Evolutionary conservation across 2,797 vertebrate genomes (phyloP).

Genomic region (Pangasius sanitwongsei): DNA sequence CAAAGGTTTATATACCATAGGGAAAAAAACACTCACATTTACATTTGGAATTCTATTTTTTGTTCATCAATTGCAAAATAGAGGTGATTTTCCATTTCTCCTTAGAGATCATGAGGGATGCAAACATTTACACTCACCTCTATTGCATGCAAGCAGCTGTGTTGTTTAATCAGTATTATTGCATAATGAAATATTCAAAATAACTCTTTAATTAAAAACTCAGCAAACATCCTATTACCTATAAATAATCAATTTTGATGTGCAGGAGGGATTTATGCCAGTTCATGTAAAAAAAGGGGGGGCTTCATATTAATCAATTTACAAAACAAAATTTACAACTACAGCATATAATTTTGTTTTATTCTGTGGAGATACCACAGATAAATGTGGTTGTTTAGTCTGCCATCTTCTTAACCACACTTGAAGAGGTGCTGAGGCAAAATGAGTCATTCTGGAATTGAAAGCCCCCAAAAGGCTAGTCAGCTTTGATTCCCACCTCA

Average conservation of each 20-base stretch:
- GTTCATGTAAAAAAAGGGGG: not conserved
- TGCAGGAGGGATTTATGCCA: not conserved
- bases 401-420: not conserved
- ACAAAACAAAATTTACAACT: not conserved
- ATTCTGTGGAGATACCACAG: too few relatives aligned
- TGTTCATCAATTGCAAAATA: not conserved
- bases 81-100: not conserved
- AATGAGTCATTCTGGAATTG: not conserved
- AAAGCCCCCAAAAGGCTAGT: not conserved
- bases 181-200: not conserved
- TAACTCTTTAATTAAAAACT: not conserved
- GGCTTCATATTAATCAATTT: not conserved
- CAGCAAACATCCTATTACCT: not conserved
- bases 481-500: conserved; percentile 63
- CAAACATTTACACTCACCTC: not conserved
- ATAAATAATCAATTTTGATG: not conserved
- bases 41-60: not conserved
- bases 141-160: not conserved
- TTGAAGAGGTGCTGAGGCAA: not conserved
- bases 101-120: not conserved
- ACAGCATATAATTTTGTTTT: too few relatives aligned
- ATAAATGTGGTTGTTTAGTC: not conserved
- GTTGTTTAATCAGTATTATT: not conserved
- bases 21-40: not conserved
- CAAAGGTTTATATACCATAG: not conserved